A percentile compares a stretch with the other conserved stretches of the same genome.
Conservation (phyloP, 2,797 vertebrate species). For the Sebastes kiyomatsui region DNA sequence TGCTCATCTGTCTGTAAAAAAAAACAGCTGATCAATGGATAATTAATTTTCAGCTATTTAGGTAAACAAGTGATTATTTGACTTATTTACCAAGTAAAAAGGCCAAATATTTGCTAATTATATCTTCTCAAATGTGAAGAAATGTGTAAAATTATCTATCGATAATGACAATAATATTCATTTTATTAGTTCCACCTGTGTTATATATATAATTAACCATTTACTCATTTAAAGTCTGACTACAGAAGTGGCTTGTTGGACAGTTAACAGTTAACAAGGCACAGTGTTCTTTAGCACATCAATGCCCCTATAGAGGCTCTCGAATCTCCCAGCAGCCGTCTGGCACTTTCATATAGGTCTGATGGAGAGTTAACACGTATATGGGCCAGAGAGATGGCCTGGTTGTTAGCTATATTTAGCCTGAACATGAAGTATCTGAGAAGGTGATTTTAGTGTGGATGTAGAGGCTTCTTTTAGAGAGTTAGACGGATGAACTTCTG, state of each 20-base stretch:
- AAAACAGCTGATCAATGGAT: fast-evolving
- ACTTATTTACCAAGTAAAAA: not conserved
- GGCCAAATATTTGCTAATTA: not conserved
- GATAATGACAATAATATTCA: not conserved
- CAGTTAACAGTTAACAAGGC: not conserved
- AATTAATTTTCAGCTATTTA: not conserved
- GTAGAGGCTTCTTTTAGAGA: not conserved
- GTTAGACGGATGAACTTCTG: not conserved
- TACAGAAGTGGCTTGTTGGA: not conserved
- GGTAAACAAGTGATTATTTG: not conserved
- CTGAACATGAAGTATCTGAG: not conserved
- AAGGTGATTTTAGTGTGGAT: not conserved
- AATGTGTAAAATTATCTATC: too few relatives aligned
- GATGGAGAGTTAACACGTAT: conserved; percentile 33
- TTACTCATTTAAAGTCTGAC: not conserved
- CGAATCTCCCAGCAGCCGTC: conserved; percentile 35
- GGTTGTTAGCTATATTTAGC: conserved; percentile 63
- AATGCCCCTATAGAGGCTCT: conserved; percentile 6
- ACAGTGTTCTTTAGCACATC: not conserved
- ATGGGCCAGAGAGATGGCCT: conserved; percentile 66
- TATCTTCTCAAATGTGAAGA: not conserved
- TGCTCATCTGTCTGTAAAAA: not conserved
- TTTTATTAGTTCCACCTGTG: not conserved
- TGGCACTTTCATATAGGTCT: conserved; percentile 47
- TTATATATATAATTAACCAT: not conserved